Evolutionary conservation across 2,113 vertebrate genomes (phyloP).

Genomic region (Macroglossus sobrinus): DNA sequence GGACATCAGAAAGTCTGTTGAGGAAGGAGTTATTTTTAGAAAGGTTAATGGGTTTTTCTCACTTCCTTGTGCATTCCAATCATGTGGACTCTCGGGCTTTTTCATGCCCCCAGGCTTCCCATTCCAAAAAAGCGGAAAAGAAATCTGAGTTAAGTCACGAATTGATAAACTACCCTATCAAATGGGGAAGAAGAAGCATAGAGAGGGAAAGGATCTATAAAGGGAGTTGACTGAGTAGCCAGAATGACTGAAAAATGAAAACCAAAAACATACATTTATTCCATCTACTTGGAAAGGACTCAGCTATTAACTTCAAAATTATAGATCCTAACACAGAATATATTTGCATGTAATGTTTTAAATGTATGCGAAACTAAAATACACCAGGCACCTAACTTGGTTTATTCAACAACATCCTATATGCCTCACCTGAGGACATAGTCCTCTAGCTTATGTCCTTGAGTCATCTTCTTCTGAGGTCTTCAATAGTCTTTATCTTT

Average conservation of each 20-base stretch:
- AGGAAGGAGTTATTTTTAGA: neutral
- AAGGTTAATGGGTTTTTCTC: neutral
- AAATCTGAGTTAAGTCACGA: neutral
- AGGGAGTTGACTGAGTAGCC: neutral
- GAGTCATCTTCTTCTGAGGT: neutral
- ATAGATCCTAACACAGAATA: neutral
- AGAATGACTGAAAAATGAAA: neutral
- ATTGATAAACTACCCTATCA: neutral
- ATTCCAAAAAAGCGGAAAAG: slow-evolving; percentile 5
- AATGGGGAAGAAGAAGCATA: neutral
- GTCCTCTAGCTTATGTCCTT: neutral
- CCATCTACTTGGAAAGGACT: neutral
- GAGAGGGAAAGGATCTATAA: neutral
- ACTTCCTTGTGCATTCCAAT: neutral
- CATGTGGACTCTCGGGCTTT: neutral
- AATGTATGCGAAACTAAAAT: slow-evolving; percentile 20
- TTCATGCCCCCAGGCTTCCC: neutral
- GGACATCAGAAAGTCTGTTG: neutral
- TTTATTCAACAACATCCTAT: neutral
- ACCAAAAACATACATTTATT: neutral
- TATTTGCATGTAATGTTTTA: neutral
- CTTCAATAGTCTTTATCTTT: slow-evolving; percentile 16
- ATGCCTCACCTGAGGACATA: neutral
- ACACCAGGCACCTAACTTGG: neutral
- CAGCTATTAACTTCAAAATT: slow-evolving; percentile 6